A percentile compares a stretch with the other conserved stretches of the same genome.
phyloP scores from a whole-genome alignment of 2,888 invertebrate species.

The Ennomos quercinarius region DNA sequence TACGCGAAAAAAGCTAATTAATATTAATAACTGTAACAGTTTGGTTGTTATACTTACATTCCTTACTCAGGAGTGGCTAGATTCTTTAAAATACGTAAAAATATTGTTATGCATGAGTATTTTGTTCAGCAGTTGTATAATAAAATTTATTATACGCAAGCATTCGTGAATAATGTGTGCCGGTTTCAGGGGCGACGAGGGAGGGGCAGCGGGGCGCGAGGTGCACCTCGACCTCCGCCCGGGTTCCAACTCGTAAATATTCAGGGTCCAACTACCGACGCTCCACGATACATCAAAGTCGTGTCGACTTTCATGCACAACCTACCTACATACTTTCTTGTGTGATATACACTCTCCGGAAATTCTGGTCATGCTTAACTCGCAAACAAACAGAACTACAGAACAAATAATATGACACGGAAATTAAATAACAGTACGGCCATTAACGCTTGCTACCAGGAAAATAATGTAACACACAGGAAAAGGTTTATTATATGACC shows the following conservation, averaged over 20 bases:
- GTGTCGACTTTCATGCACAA: conserved; percentile 61
- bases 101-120: conserved; percentile 21
- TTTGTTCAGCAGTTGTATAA: conserved; percentile 56
- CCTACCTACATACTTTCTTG: conserved; percentile 52
- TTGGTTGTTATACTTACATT: too few relatives aligned
- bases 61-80: background rate
- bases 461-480: conserved; percentile 16
- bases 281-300: conserved; percentile 74
- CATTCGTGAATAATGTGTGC: conserved; percentile 69
- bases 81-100: background rate
- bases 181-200: conserved; percentile 43
- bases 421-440: conserved; percentile 57
- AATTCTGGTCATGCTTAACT: conserved; percentile 50
- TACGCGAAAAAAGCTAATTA: too few relatives aligned
- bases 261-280: conserved; percentile 69
- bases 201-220: conserved; percentile 37
- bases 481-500: conserved; percentile 5
- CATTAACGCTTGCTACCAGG: conserved; percentile 22
- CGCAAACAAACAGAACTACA: conserved; percentile 47
- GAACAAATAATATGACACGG: conserved; percentile 56
- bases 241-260: conserved; percentile 71
- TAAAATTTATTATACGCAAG: conserved; percentile 43
- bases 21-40: too few relatives aligned
- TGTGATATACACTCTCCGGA: conserved; percentile 49
- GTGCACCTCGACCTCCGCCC: conserved; percentile 47